Evolutionary conservation across 2,113 vertebrate species (phyloP).

Genomic region (Pterocles gutturalis): DNA sequence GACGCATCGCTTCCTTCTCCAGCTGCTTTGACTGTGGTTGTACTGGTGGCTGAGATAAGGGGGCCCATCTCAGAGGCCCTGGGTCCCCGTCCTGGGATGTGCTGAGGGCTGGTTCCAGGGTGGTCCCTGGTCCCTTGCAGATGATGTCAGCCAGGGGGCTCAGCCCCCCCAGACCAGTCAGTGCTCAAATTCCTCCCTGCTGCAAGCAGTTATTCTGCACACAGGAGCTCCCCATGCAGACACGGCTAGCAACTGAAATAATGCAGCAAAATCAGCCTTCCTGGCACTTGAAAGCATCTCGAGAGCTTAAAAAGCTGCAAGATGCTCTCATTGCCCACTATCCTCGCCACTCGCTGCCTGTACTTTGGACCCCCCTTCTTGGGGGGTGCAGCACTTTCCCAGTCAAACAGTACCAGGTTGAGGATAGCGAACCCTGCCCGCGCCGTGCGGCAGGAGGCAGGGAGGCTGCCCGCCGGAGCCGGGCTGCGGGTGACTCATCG

Average conservation of each 20-base stretch:
- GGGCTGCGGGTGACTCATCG: slow-evolving; percentile 65
- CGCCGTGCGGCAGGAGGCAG: slow-evolving; percentile 12
- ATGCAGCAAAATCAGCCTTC: slow-evolving; percentile 60
- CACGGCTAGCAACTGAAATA: slow-evolving; percentile 34
- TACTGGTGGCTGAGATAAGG: neutral
- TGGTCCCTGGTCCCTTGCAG: neutral
- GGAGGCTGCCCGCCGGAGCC: slow-evolving; percentile 23
- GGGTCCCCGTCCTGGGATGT: neutral
- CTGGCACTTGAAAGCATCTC: slow-evolving; percentile 40
- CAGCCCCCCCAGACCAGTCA: neutral
- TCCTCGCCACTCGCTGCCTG: neutral
- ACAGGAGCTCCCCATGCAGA: neutral
- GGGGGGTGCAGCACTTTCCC: neutral
- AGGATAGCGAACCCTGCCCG: neutral
- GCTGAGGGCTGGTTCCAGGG: neutral
- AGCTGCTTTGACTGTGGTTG: rapidly evolving
- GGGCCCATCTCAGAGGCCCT: neutral
- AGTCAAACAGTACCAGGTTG: neutral
- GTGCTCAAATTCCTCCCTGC: neutral
- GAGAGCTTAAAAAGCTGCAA: slow-evolving; percentile 55
- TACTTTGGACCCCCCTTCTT: neutral
- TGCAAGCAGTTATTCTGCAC: neutral
- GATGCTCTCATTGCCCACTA: neutral
- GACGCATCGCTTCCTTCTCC: rapidly evolving
- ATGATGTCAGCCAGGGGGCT: neutral